Conservation (phyloP, 1,140 invertebrate species). For the Drosophila orena region DNA sequence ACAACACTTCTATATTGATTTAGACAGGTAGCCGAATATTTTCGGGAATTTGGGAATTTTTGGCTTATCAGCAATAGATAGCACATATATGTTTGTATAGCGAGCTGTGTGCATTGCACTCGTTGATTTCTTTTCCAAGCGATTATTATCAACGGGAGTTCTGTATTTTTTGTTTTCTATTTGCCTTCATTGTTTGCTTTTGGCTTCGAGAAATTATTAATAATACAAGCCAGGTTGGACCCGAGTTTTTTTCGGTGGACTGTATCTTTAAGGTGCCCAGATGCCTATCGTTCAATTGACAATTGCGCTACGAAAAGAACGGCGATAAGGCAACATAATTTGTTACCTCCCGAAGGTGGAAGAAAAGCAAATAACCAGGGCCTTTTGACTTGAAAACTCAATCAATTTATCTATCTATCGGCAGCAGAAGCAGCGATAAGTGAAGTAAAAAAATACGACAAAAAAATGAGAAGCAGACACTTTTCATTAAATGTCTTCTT, state of each 20-base stretch:
- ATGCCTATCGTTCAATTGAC: slow-evolving; percentile 76
- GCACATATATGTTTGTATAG: background rate
- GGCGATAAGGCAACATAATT: slow-evolving; percentile 73
- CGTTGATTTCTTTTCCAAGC: slow-evolving; percentile 45
- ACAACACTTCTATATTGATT: slow-evolving; percentile 41
- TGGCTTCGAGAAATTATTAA: slow-evolving; percentile 56
- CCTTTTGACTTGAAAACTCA: slow-evolving; percentile 51
- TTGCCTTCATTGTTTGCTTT: slow-evolving; percentile 48
- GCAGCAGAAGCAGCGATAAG: slow-evolving; percentile 54
- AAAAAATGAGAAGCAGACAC: slow-evolving; percentile 55
- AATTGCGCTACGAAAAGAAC: slow-evolving; percentile 70
- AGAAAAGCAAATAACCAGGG: slow-evolving; percentile 33
- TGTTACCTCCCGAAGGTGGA: slow-evolving; percentile 46
- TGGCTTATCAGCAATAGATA: slow-evolving; percentile 55
- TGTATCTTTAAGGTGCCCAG: slow-evolving; percentile 47
- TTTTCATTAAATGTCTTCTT: slow-evolving; percentile 74
- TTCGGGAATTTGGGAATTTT: slow-evolving; percentile 32
- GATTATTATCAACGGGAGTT: slow-evolving; percentile 48
- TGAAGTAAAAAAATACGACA: slow-evolving; percentile 31
- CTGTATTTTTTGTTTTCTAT: slow-evolving; percentile 33
- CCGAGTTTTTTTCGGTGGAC: slow-evolving; percentile 9
- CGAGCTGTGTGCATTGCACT: slow-evolving; percentile 54
- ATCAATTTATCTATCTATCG: slow-evolving; percentile 75
- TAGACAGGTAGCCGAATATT: slow-evolving; percentile 54
- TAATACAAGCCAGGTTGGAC: slow-evolving; percentile 32